Percentiles rank a stretch among this genome's conserved stretches.
Evolutionary conservation across 1,140 invertebrate species (phyloP).

Genomic region (Musca vetustissima): DNA sequence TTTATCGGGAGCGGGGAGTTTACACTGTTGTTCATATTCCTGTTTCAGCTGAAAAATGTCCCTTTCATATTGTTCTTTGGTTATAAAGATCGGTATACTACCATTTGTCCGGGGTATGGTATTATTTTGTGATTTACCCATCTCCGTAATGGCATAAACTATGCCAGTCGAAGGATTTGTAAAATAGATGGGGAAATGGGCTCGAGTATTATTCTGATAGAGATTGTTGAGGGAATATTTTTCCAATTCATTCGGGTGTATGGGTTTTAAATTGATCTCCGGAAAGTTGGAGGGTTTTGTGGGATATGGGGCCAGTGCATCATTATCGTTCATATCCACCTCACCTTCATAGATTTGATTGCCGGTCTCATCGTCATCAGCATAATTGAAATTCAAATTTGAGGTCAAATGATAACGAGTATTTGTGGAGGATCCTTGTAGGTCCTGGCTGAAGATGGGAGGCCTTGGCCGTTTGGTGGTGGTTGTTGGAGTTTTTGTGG

Average conservation of each 20-base stretch:
- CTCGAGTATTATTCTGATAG: not conserved
- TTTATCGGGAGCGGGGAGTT: not conserved
- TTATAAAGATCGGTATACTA: constrained; percentile 47
- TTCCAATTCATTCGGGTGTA: not conserved
- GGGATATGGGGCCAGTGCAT: not conserved
- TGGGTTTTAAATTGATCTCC: constrained; percentile 19
- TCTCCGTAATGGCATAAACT: constrained; percentile 49
- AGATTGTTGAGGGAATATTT: constrained; percentile 2
- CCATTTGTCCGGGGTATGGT: constrained; percentile 25
- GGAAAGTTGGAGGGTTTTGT: not conserved
- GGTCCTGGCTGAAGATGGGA: too few relatives aligned
- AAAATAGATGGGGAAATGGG: constrained; percentile 48
- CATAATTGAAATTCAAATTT: too few relatives aligned
- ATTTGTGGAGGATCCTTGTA: too few relatives aligned
- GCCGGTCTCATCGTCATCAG: too few relatives aligned
- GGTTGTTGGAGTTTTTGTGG: not conserved
- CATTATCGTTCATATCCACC: too few relatives aligned
- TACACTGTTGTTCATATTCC: constrained; percentile 38
- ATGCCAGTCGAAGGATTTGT: constrained; percentile 49
- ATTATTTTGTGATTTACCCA: constrained; percentile 30
- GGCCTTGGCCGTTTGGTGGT: not conserved
- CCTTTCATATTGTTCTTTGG: constrained; percentile 48
- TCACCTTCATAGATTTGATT: too few relatives aligned
- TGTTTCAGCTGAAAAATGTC: constrained; percentile 36
- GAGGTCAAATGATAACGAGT: too few relatives aligned